Evolutionary conservation across 2,888 invertebrate genomes (phyloP), one percentile per base, ranked within the genome.

Genomic region (Drosophila affinis): DNA sequence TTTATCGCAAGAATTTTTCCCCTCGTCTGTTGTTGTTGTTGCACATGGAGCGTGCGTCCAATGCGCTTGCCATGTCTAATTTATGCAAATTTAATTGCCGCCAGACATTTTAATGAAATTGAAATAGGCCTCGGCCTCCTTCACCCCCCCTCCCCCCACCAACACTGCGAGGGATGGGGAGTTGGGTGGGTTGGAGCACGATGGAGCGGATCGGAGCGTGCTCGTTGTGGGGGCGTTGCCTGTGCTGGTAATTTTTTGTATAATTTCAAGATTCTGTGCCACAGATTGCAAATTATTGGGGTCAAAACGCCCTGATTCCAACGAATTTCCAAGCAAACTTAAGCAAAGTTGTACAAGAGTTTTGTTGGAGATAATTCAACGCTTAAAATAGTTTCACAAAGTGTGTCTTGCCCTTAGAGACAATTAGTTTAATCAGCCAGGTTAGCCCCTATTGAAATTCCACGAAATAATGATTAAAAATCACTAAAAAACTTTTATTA

Each of bases 61-160:
- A 74, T 70, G 75, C 77, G 62, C 58, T 73, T 53, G 64, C 59
- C 70, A 61, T 75, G 57, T 73, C 73, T 73, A 73, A 81, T 81
- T 85, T 85, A 82, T 78, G 79, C 71, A 78, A 85, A 82, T 78
- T 81, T 76, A 75, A 84, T 82, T 81, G 81, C 60, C 60, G 60
- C 61, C 77, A 79, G 73, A 67, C 75, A 77, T 77, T 79, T 78
- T 76, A 78, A 76, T 69, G 63, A 71, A 80, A 69, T 73, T 60
- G 53, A 77, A 77, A 77, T 65, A 75, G 69, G 68, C 70, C 59
- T 39, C 14, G 69, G 68, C 70, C 59, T 39, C 6, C 39, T 7
- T n/a, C 39, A 6, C 6, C 39, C 0, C 4, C 2, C 21, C 39
- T 14, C 7, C 39, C 29, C 2, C 29, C 6, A n/a, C 39, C 39